Evolutionary conservation across 2,888 invertebrate species (phyloP).

Genomic region (Napeogenes sylphis): DNA sequence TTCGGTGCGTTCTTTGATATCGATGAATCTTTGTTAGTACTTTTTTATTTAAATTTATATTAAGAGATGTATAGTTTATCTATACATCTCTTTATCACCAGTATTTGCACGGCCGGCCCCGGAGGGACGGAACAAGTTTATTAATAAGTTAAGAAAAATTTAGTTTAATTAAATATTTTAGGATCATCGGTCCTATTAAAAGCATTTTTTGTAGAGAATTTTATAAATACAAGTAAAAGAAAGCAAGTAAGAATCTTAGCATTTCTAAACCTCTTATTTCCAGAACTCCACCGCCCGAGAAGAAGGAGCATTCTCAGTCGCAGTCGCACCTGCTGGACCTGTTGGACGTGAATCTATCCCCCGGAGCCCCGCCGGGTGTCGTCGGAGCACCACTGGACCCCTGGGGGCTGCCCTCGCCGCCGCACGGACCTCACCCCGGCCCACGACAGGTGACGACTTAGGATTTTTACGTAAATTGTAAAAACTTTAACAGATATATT

Average conservation of each 20-base stretch:
- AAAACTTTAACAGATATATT: background rate
- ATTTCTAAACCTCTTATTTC: background rate
- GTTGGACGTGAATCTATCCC: slow-evolving; percentile 86
- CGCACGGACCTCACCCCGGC: slow-evolving; percentile 62
- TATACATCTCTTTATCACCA: background rate
- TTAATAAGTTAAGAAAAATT: too few species aligned
- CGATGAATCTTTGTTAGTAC: background rate
- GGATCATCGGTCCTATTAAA: too few species aligned
- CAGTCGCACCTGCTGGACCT: slow-evolving; percentile 89
- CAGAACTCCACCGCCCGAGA: slow-evolving; percentile 35
- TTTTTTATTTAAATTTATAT: background rate
- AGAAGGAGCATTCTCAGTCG: slow-evolving; percentile 45
- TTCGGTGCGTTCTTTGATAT: slow-evolving; percentile 47
- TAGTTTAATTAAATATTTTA: too few species aligned
- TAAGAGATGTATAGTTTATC: too few species aligned
- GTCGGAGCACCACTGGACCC: slow-evolving; percentile 77
- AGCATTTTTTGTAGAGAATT: background rate
- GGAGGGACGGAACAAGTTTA: too few species aligned
- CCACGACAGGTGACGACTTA: slow-evolving; percentile 46
- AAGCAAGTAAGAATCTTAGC: background rate
- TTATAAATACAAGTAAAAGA: background rate
- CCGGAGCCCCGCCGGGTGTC: slow-evolving; percentile 60
- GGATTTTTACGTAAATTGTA: background rate
- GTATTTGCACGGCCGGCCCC: background rate
- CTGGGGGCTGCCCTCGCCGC: slow-evolving; percentile 83